Conservation (phyloP, 2,113 vertebrate genomes). For the Kryptolebias marmoratus region DNA sequence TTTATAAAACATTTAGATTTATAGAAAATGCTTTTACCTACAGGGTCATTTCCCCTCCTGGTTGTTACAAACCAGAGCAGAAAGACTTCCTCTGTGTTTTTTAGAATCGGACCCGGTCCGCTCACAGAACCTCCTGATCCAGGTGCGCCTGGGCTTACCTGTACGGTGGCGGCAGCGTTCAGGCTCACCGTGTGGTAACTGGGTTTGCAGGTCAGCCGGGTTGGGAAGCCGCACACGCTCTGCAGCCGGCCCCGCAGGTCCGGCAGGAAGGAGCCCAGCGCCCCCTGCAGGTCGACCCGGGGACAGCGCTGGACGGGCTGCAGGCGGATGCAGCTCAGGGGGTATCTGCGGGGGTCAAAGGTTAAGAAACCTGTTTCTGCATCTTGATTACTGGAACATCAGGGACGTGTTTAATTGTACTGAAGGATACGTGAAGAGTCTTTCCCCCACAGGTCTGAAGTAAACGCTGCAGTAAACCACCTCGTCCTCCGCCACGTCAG, state of each 20-base stretch:
- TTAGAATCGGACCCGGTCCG: neutral
- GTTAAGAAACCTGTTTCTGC: constrained; percentile 9
- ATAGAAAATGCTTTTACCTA: no score
- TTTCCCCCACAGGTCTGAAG: constrained; percentile 85
- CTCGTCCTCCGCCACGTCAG: constrained; percentile 74
- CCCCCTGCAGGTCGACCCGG: constrained; percentile 78
- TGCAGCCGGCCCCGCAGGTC: constrained; percentile 79
- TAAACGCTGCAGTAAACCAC: constrained; percentile 86
- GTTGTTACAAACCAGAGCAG: no score
- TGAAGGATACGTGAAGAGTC: constrained; percentile 88
- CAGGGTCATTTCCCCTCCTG: no score
- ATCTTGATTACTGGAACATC: no score
- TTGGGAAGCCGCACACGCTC: constrained; percentile 85
- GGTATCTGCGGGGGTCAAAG: constrained; percentile 77
- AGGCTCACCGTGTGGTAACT: constrained; percentile 76
- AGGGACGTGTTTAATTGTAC: neutral
- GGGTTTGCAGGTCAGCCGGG: constrained; percentile 82
- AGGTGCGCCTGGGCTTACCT: constrained; percentile 55
- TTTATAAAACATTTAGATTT: no score
- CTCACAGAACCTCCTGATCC: neutral
- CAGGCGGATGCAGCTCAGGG: constrained; percentile 88
- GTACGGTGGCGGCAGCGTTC: constrained; percentile 47
- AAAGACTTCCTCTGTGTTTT: no score
- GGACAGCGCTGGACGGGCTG: constrained; percentile 86
- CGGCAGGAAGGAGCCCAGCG: constrained; percentile 82